Conservation (phyloP, 2,113 vertebrate genomes). For the Enhydra lutris region DNA sequence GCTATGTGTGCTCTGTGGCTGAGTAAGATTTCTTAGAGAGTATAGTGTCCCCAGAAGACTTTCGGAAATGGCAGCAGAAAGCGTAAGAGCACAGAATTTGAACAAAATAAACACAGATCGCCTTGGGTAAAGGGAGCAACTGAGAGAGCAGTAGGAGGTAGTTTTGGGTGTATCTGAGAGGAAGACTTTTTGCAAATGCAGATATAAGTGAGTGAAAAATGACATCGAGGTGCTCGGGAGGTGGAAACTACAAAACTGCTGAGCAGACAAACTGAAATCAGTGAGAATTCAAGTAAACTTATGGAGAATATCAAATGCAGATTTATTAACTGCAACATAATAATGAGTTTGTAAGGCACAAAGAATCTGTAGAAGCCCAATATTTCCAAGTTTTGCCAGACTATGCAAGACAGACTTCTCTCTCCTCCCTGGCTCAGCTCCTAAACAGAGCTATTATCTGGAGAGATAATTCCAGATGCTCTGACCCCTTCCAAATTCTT, state of each 20-base stretch:
- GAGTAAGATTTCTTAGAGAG: background rate
- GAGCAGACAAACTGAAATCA: constrained; percentile 53
- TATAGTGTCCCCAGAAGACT: background rate
- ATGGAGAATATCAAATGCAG: constrained; percentile 51
- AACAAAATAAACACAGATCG: background rate
- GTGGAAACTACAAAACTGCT: constrained; percentile 44
- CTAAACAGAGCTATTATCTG: constrained; percentile 66
- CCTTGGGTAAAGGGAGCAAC: background rate
- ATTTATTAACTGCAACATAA: constrained; percentile 70
- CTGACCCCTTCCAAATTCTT: constrained; percentile 69
- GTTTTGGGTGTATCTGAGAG: background rate
- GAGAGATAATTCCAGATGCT: constrained; percentile 70
- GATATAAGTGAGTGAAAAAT: background rate
- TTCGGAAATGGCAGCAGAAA: background rate
- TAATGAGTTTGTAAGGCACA: constrained; percentile 54
- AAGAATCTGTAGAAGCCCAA: constrained; percentile 46
- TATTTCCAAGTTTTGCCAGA: constrained; percentile 54
- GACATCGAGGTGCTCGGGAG: background rate
- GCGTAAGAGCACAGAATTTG: background rate
- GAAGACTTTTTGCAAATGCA: background rate
- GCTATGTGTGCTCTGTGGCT: background rate
- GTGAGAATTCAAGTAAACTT: constrained; percentile 46
- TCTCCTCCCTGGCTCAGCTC: constrained; percentile 64
- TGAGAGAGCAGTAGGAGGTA: background rate
- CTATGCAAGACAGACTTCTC: constrained; percentile 56